Evolutionary conservation across 2,113 vertebrate genomes (phyloP).

Genomic region (Globicephala melas): DNA sequence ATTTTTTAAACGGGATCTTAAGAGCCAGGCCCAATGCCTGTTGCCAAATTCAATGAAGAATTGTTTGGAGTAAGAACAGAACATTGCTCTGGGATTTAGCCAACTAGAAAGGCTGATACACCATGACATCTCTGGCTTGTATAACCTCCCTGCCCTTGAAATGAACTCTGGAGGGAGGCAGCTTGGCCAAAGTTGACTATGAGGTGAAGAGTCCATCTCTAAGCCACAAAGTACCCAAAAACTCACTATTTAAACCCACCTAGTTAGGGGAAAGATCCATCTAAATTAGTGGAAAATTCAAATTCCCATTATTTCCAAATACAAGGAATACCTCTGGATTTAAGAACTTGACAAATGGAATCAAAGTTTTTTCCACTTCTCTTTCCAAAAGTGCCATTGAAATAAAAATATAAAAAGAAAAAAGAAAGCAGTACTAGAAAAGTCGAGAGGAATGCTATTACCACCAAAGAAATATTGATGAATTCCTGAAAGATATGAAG

Average conservation of each 20-base stretch:
- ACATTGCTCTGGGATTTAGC: not conserved
- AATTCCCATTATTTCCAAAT: slow-evolving; percentile 20
- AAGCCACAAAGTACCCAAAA: not conserved
- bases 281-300: slow-evolving; percentile 29
- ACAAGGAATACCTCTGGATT: not conserved
- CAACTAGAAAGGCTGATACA: slow-evolving; percentile 32
- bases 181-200: not conserved
- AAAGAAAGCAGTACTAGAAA: not conserved
- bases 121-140: slow-evolving; percentile 35
- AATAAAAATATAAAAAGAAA: slow-evolving; percentile 2
- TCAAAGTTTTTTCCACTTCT: slow-evolving; percentile 9
- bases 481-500: slow-evolving; percentile 9
- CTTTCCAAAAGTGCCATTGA: slow-evolving; percentile 42
- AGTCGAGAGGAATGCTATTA: not conserved
- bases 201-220: not conserved
- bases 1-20: slow-evolving; percentile 48
- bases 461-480: not conserved
- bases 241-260: not conserved
- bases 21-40: slow-evolving; percentile 36
- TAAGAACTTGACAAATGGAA: slow-evolving; percentile 10
- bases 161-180: slow-evolving; percentile 43
- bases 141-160: slow-evolving; percentile 41
- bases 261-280: not conserved
- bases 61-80: slow-evolving; percentile 60
- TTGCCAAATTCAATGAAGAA: slow-evolving; percentile 67